Conservation (phyloP, 1,140 invertebrate species). For the Papilio glaucus region DNA sequence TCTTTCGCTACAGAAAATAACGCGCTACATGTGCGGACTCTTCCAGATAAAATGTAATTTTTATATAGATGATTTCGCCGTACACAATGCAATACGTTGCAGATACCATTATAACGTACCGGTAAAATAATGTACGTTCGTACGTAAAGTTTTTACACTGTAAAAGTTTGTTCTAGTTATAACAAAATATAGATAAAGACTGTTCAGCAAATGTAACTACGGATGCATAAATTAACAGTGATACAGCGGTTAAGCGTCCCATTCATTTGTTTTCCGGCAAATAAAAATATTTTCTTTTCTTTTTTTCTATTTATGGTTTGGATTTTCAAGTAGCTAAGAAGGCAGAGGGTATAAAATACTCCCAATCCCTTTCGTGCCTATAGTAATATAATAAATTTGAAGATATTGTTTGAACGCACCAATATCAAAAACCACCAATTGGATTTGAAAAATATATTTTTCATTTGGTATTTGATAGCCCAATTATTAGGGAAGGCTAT, state of each 20-base stretch:
- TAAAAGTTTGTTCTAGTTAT: not conserved
- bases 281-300: no score
- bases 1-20: slow-evolving; percentile 29
- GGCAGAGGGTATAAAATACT: no score
- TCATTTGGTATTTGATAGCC: no score
- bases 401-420: no score
- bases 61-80: slow-evolving; percentile 33
- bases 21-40: slow-evolving; percentile 9
- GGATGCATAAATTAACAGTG: not conserved
- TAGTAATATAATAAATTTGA: no score
- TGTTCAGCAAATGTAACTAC: not conserved
- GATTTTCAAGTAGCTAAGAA: no score
- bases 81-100: slow-evolving; percentile 30
- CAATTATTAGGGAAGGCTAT: no score
- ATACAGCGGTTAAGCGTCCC: not conserved
- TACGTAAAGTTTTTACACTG: not conserved
- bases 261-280: no score
- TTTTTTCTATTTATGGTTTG: no score
- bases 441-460: no score
- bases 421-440: no score
- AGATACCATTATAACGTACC: slow-evolving; percentile 15
- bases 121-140: slow-evolving; percentile 1
- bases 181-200: not conserved
- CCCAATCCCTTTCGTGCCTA: no score
- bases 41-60: slow-evolving; percentile 36